Percentiles rank a stretch among this genome's conserved stretches.
These are phyloP conservation scores for Kradibia gibbosae DNA, from an alignment of 1,140 invertebrate genomes.

Conservation along the genomic window DNA sequence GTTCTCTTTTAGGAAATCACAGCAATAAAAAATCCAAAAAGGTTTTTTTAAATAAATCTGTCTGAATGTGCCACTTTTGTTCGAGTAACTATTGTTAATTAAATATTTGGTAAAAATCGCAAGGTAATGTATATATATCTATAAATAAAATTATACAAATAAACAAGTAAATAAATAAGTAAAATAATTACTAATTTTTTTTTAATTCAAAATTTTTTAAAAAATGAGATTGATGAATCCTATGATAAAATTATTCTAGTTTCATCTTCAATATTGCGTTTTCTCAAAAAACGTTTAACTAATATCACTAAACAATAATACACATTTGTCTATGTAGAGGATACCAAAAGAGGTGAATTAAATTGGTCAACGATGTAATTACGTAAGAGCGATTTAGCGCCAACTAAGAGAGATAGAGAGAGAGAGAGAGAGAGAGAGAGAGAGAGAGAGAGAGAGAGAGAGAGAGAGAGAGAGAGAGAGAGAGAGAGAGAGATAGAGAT, in stretches of 20 bases:
- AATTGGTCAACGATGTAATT: background rate
- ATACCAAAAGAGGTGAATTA: background rate
- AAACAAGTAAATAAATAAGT: constrained; percentile 6
- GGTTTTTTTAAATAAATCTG: background rate
- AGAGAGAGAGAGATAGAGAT: constrained; percentile 16
- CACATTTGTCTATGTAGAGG: background rate
- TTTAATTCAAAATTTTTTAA: too few relatives aligned
- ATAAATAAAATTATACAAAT: background rate
- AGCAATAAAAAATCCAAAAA: background rate
- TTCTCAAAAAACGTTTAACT: background rate
- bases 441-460: background rate
- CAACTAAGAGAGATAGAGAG: background rate
- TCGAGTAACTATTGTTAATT: background rate
- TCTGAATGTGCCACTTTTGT: background rate
- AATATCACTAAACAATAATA: background rate
- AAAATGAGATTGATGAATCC: background rate
- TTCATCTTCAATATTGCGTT: constrained; percentile 13
- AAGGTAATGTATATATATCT: background rate
- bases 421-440: too few relatives aligned
- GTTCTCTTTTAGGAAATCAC: background rate
- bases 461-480: constrained; percentile 19
- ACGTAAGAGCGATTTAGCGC: background rate
- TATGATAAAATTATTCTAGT: background rate
- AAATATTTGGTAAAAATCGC: background rate
- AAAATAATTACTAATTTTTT: constrained; percentile 29